Evolutionary conservation across 2,888 invertebrate genomes (phyloP).

Genomic region (Kryphioiulus occultus): DNA sequence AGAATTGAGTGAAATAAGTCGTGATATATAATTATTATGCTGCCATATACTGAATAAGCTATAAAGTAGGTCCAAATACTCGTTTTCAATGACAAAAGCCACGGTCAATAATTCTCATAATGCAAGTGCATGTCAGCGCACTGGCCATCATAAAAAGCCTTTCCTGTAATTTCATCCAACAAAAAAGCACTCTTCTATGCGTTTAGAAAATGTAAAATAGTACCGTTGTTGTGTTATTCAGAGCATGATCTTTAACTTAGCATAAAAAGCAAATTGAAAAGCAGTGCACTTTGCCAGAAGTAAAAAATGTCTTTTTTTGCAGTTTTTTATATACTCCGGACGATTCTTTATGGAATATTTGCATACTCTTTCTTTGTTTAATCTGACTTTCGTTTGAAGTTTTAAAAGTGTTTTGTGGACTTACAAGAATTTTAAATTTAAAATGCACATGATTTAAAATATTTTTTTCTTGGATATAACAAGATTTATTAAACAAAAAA

Average conservation of each 20-base stretch:
- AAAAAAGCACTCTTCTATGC: neutral
- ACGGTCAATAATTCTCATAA: neutral
- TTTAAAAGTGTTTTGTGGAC: neutral
- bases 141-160: neutral
- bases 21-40: neutral
- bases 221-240: slow-evolving; percentile 17
- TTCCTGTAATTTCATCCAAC: neutral
- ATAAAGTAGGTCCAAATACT: neutral
- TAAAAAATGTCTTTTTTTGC: neutral
- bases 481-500: too few relatives aligned
- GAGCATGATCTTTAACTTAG: neutral
- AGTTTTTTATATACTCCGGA: neutral
- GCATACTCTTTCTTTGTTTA: neutral
- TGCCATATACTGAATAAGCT: neutral
- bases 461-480: too few relatives aligned
- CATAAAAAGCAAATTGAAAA: slow-evolving; percentile 24
- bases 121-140: neutral
- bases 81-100: neutral
- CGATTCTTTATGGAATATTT: neutral
- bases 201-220: slow-evolving; percentile 30
- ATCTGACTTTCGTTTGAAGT: neutral
- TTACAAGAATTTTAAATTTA: neutral
- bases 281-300: neutral
- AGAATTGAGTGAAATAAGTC: neutral
- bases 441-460: too few relatives aligned